Conservation (phyloP, 1,140 invertebrate genomes). For the Sitodiplosis mosellana region DNA sequence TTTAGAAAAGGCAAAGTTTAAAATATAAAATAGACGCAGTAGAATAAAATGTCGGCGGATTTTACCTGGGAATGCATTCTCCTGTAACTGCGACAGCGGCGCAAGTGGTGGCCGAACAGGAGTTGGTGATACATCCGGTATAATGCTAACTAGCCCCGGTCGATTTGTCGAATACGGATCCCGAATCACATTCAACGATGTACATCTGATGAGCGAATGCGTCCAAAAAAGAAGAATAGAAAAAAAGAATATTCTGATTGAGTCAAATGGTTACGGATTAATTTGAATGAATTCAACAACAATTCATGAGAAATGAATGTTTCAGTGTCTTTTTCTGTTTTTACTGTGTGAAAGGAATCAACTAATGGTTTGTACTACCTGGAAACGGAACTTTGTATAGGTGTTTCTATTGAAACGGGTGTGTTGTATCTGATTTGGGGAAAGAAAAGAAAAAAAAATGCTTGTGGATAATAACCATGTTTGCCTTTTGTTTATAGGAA, state of each 20-base stretch:
- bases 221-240: background rate
- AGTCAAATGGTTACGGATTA: no score
- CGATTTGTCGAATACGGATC: constrained; percentile 35
- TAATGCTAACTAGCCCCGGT: constrained; percentile 19
- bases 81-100: constrained; percentile 20
- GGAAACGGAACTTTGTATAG: constrained; percentile 62
- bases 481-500: background rate
- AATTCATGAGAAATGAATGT: no score
- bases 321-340: background rate
- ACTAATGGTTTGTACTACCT: constrained; percentile 26
- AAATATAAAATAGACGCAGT: no score
- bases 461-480: background rate
- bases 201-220: constrained; percentile 32
- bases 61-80: constrained; percentile 10
- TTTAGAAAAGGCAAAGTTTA: constrained; percentile 6
- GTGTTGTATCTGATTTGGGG: constrained; percentile 28
- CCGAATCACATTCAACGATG: constrained; percentile 64
- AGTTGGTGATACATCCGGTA: constrained; percentile 23
- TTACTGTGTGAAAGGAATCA: background rate
- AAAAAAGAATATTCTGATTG: background rate
- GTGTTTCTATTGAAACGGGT: constrained; percentile 69
- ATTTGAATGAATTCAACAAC: no score
- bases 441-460: constrained; percentile 6
- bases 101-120: constrained; percentile 17
- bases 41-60: no score